A percentile compares a stretch with the other conserved stretches of the same genome.
Conservation (phyloP, 2,797 vertebrate genomes). For the Xiphorhynchus erythropygius region DNA sequence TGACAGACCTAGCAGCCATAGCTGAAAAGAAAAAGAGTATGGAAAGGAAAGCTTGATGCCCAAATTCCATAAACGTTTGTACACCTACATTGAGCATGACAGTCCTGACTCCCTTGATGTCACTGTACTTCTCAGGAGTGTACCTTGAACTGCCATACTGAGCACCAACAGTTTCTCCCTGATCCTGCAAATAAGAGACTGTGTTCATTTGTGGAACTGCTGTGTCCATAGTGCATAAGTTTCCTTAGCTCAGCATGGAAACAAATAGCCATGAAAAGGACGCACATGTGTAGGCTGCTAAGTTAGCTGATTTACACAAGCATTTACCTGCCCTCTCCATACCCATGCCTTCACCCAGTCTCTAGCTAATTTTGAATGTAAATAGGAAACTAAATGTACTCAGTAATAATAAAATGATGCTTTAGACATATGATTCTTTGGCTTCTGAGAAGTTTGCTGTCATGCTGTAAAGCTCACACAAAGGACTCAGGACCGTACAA, state of each 20-base stretch:
- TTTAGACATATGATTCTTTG: neutral
- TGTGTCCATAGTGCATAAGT: fast-evolving
- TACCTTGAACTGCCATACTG: neutral
- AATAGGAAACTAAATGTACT: neutral
- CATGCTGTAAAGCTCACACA: neutral
- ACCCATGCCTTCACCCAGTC: neutral
- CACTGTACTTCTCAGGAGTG: neutral
- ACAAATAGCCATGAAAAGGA: neutral
- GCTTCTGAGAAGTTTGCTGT: neutral
- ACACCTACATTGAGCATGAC: neutral
- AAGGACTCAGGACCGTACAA: neutral
- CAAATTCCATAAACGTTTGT: neutral
- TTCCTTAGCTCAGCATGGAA: neutral
- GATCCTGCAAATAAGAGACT: neutral
- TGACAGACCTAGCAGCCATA: neutral
- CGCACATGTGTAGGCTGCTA: fast-evolving
- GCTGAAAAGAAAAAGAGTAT: neutral
- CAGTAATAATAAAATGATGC: neutral
- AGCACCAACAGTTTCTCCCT: neutral
- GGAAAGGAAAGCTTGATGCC: neutral
- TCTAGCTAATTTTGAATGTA: neutral
- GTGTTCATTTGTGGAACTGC: neutral
- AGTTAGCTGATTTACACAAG: neutral
- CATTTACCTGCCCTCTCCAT: neutral
- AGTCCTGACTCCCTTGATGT: neutral